Percentiles rank a stretch among this genome's conserved stretches.
phyloP scores from a whole-genome alignment of 2,888 invertebrate species.

The Drosophila parthenogenetica region DNA sequence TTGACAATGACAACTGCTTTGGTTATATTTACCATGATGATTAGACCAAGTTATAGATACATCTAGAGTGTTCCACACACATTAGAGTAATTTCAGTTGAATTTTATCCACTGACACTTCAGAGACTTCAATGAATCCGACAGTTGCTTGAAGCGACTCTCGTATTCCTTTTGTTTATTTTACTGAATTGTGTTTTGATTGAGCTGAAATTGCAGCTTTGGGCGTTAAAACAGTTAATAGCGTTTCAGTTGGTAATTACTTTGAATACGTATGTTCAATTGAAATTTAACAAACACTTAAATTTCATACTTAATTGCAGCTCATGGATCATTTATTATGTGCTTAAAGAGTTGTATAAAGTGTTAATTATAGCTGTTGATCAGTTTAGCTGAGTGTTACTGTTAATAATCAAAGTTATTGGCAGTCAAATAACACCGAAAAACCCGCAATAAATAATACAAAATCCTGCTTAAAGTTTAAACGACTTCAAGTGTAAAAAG shows the following conservation, averaged over 20 bases:
- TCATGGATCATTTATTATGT: not conserved
- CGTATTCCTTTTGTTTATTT: constrained; percentile 16
- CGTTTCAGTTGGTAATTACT: constrained; percentile 29
- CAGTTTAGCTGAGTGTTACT: not conserved
- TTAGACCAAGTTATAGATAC: not conserved
- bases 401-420: no score
- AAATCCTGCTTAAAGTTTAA: not conserved
- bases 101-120: not conserved
- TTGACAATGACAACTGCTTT: constrained; percentile 5
- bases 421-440: no score
- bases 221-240: constrained; percentile 22
- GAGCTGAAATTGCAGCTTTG: constrained; percentile 24
- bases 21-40: not conserved
- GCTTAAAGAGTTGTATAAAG: constrained; percentile 15
- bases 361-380: constrained; percentile 21
- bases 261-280: constrained; percentile 23
- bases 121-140: constrained; percentile 8
- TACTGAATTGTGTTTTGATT: constrained; percentile 24
- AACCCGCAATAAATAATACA: no score
- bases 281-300: constrained; percentile 7
- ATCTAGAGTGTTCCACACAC: not conserved
- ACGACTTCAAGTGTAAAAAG: not conserved
- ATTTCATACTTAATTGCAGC: constrained; percentile 7
- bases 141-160: not conserved
- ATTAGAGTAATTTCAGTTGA: not conserved